Conservation (phyloP, 2,113 vertebrate genomes). For the Oryzias melastigma region DNA sequence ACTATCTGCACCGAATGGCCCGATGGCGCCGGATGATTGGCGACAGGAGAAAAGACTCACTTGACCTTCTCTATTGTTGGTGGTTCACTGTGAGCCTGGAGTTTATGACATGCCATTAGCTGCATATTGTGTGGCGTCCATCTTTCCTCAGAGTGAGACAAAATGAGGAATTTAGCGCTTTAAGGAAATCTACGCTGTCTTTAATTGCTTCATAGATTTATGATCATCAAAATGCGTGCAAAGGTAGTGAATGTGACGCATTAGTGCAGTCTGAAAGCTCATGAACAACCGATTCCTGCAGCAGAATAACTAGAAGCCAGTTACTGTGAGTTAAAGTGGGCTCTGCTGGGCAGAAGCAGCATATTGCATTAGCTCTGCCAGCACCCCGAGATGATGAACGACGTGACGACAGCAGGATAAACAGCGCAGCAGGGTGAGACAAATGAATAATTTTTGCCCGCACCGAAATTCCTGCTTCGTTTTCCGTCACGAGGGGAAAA, state of each 20-base stretch:
- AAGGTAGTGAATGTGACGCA: constrained; percentile 6
- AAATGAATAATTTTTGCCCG: constrained; percentile 21
- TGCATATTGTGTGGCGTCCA: too few species aligned
- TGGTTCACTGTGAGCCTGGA: not conserved
- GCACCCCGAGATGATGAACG: constrained; percentile 40
- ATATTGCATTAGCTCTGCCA: constrained; percentile 31
- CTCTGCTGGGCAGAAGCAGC: constrained; percentile 18
- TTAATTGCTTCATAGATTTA: constrained; percentile 11
- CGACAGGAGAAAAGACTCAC: constrained; percentile 9
- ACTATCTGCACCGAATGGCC: constrained; percentile 2
- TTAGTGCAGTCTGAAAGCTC: constrained; percentile 14
- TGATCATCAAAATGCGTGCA: constrained; percentile 11
- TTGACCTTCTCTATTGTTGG: constrained; percentile 26
- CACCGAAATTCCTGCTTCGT: constrained; percentile 15
- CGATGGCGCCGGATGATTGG: constrained; percentile 18
- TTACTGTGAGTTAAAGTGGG: constrained; percentile 28
- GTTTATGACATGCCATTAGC: not conserved
- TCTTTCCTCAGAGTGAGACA: too few species aligned
- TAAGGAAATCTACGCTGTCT: too few species aligned
- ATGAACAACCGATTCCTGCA: not conserved
- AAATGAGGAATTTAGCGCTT: too few species aligned
- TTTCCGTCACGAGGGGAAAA: constrained; percentile 5
- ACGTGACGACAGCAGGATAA: constrained; percentile 37
- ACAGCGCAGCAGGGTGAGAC: constrained; percentile 35
- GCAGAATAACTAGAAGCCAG: constrained; percentile 37